phyloP scores from a whole-genome alignment of 2,888 invertebrate species.

The Marronus borbonicus region DNA sequence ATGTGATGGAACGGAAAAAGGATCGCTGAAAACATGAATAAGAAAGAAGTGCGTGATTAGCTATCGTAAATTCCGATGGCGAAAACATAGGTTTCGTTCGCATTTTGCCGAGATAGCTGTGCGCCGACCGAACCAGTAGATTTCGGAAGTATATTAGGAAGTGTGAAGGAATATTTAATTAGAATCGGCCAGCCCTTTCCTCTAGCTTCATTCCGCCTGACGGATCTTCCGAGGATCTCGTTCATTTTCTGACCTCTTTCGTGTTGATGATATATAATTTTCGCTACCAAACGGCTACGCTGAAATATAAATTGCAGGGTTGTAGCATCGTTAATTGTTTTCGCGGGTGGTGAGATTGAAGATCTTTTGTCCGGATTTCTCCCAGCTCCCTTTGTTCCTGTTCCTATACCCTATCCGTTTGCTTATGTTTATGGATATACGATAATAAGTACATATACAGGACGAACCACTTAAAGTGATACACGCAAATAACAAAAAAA shows the following conservation, averaged over 20 bases:
- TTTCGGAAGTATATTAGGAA: conserved; percentile 51
- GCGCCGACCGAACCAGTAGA: conserved; percentile 20
- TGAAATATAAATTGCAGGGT: conserved; percentile 48
- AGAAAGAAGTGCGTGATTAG: conserved; percentile 47
- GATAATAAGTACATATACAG: not conserved
- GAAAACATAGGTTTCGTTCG: conserved; percentile 43
- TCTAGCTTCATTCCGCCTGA: conserved; percentile 32
- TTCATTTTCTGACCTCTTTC: conserved; percentile 45
- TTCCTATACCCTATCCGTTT: not conserved
- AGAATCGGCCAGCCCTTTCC: conserved; percentile 48
- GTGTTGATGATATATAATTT: conserved; percentile 51
- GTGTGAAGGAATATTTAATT: conserved; percentile 54
- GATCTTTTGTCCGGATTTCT: conserved; percentile 49
- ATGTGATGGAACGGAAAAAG: conserved; percentile 14
- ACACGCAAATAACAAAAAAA: too few relatives aligned
- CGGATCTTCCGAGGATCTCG: conserved; percentile 45
- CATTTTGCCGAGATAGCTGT: conserved; percentile 33
- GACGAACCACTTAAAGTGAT: too few relatives aligned
- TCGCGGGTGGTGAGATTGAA: conserved; percentile 48
- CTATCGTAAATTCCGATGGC: conserved; percentile 45
- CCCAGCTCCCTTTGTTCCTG: not conserved
- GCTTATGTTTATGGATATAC: conserved; percentile 40
- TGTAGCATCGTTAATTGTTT: conserved; percentile 51
- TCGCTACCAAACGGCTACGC: conserved; percentile 39
- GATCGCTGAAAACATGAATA: conserved; percentile 5